Percentiles rank a stretch among this genome's conserved stretches.
Conservation (phyloP, 2,113 vertebrate species). For the Myrmecobius fasciatus region DNA sequence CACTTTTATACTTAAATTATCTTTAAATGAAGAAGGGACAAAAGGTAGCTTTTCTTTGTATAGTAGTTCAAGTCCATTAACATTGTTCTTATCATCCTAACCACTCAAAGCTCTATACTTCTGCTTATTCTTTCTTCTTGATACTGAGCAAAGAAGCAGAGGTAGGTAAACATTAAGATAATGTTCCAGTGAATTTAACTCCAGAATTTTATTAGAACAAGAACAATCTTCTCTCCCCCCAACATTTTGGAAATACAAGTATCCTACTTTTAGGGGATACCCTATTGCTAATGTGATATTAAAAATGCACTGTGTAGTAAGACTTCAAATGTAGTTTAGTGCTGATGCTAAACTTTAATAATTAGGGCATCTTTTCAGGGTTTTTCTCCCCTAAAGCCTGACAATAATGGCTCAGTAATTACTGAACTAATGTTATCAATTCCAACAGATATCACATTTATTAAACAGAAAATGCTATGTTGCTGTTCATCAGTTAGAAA, state of each 20-base stretch:
- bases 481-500: constrained; percentile 88
- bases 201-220: constrained; percentile 49
- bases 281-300: constrained; percentile 47
- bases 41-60: constrained; percentile 50
- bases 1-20: not conserved
- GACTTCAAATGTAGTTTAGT: constrained; percentile 64
- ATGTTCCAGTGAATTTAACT: constrained; percentile 37
- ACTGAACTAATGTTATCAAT: constrained; percentile 88
- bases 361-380: constrained; percentile 72
- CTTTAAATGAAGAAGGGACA: constrained; percentile 35
- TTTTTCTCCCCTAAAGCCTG: constrained; percentile 76
- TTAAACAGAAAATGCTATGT: constrained; percentile 87
- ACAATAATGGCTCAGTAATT: constrained; percentile 86
- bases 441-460: constrained; percentile 88
- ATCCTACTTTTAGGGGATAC: constrained; percentile 40
- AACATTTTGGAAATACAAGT: constrained; percentile 43
- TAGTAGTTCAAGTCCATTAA: constrained; percentile 3
- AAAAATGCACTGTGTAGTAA: constrained; percentile 55
- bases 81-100: constrained; percentile 58
- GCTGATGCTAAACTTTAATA: constrained; percentile 81
- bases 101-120: constrained; percentile 17
- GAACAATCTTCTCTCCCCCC: not conserved
- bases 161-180: not conserved
- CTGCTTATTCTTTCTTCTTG: not conserved
- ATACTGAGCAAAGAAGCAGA: constrained; percentile 50